Base-by-base conservation (phyloP, 2,797 vertebrate species). In the Sitta carolinensis region DNA sequence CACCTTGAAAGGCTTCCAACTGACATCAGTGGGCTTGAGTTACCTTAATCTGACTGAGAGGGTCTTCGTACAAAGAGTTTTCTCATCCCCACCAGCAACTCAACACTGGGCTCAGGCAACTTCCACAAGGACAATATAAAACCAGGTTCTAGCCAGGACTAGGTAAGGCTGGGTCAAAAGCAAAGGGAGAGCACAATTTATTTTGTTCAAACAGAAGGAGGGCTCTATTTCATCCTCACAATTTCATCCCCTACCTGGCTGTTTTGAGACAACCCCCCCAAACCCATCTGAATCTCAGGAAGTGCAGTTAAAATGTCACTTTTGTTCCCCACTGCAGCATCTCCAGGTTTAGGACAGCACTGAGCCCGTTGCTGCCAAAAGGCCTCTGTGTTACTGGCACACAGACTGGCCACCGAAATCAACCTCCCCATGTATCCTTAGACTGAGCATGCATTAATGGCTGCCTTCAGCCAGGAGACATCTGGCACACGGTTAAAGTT, bases 301-400 rank as follows among this genome's bases (percentile, higher is more conserved):
- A 69, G 13, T 15, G 16, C 23, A 87, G 17, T 30, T 63, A 84
- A 87, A 87, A 87, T 2, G 4, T 47, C 16, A 7, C 7, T 86
- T 25, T 55, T 75, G 3, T 13, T 76, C 17, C 36, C 11, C n/a
- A 51, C 32, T 38, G 20, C 57, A 76, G 30, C 30, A 54, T 16
- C 32, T 73, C 68, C 29, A 82, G 69, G n/a, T 27, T 88, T 38
- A 64, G 40, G 36, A 36, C 63, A 82, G 30, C 2, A 1, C 57
- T 0, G 0, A 68, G 8, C 10, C 20, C 36, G 8, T 8, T 51
- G 54, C 29, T 92, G 45, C 17, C 0, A 1, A 48, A 89, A 66
- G 29, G 47, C 9, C 21, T 42, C 72, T 50, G 26, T 79, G 15
- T 27, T 92, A 58, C 26, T 63, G 61, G 52, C 14, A 48, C 38